Evolutionary conservation across 2,113 vertebrate species (phyloP).

Genomic region (Crotalus tigris): DNA sequence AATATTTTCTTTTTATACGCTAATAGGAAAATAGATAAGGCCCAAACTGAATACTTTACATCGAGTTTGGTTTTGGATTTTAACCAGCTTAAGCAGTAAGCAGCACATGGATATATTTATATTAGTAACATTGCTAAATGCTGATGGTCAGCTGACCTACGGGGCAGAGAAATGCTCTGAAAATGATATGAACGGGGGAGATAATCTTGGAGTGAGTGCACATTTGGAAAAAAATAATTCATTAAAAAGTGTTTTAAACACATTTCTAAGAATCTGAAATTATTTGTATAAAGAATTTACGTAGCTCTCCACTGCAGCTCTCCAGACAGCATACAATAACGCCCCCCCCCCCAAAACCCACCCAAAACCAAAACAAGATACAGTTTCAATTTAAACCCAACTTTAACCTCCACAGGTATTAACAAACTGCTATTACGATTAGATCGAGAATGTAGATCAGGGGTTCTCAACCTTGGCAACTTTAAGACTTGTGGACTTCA

Average conservation of each 20-base stretch:
- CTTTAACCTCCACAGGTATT: not conserved
- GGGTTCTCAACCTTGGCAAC: too few relatives aligned
- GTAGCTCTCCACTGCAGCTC: not conserved
- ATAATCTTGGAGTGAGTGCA: not conserved
- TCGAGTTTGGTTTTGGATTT: not conserved
- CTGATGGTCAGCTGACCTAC: not conserved
- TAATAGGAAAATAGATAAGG: not conserved
- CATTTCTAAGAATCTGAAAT: not conserved
- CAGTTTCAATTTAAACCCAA: not conserved
- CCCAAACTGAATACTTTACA: not conserved
- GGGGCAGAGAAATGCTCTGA: not conserved
- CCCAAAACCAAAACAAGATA: not conserved
- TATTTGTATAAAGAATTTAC: not conserved
- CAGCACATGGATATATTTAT: not conserved
- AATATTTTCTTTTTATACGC: not conserved
- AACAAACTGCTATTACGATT: too few relatives aligned
- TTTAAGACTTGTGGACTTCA: too few relatives aligned
- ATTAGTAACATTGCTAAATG: not conserved
- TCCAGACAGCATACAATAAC: not conserved
- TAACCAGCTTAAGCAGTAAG: not conserved
- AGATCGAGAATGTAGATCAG: not conserved
- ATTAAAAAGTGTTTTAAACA: not conserved
- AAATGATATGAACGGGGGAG: too few relatives aligned
- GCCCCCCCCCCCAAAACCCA: too few relatives aligned
- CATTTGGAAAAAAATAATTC: not conserved